Evolutionary conservation across 2,113 vertebrate genomes (phyloP).

Genomic region (Cololabis saira): DNA sequence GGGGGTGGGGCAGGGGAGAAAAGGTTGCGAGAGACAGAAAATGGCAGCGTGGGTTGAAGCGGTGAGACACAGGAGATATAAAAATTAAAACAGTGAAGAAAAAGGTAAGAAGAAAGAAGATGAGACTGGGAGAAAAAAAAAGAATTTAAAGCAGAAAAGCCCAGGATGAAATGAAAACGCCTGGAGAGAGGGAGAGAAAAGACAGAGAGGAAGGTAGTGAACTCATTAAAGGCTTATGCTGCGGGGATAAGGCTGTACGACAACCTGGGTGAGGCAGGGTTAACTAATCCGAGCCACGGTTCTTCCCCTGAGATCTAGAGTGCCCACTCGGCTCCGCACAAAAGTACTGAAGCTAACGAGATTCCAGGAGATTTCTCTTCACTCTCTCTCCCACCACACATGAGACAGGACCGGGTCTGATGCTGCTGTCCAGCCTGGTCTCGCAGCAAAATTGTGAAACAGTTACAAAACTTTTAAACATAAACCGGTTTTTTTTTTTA

Average conservation of each 20-base stretch:
- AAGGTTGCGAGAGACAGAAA: not conserved
- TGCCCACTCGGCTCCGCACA: constrained; percentile 31
- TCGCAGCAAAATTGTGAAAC: not conserved
- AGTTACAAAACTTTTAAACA: not conserved
- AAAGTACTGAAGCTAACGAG: constrained; percentile 62
- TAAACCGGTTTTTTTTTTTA: not conserved
- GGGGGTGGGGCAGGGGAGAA: not conserved
- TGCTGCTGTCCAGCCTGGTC: not conserved
- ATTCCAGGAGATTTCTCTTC: constrained; percentile 69
- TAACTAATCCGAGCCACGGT: constrained; percentile 71
- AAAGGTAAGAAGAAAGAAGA: constrained; percentile 3
- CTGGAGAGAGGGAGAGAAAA: constrained; percentile 5
- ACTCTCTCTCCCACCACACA: constrained; percentile 42
- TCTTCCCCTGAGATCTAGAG: constrained; percentile 54
- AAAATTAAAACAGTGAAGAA: not conserved
- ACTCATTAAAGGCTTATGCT: constrained; percentile 69
- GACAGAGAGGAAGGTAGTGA: constrained; percentile 30
- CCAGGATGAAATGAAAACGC: constrained; percentile 38
- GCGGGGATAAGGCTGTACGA: constrained; percentile 52
- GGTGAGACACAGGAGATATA: not conserved
- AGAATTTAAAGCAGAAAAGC: not conserved
- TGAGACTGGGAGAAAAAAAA: constrained; percentile 11
- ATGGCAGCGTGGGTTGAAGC: not conserved
- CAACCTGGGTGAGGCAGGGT: constrained; percentile 68
- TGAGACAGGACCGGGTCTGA: constrained; percentile 14